These are phyloP conservation scores for Clarias fuscus DNA, from an alignment of 2,797 vertebrate species.

Conservation along the genomic window DNA sequence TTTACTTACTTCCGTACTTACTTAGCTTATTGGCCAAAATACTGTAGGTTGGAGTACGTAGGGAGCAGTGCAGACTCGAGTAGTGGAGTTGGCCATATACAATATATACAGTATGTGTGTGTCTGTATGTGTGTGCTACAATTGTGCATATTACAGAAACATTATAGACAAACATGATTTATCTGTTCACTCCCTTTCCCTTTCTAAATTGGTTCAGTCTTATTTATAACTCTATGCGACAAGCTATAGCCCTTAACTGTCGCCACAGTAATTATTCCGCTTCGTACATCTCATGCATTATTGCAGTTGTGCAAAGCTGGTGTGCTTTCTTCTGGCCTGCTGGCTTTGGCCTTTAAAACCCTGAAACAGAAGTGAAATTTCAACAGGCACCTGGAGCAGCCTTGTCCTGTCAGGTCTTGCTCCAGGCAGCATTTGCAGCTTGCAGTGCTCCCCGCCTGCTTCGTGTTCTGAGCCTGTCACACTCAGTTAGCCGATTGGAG, in stretches of 20 bases:
- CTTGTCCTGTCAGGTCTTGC: conserved; percentile 69
- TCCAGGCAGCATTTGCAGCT: conserved; percentile 63
- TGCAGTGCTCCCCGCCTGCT: conserved; percentile 64
- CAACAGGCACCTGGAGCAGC: conserved; percentile 62
- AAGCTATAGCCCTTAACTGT: conserved; percentile 54
- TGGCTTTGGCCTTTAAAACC: conserved; percentile 63
- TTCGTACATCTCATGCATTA: conserved; percentile 61
- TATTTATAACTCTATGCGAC: conserved; percentile 61
- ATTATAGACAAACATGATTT: not conserved
- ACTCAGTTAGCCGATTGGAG: conserved; percentile 72
- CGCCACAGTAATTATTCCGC: conserved; percentile 61
- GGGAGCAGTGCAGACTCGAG: not conserved
- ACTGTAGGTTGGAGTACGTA: not conserved
- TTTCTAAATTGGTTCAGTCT: conserved; percentile 45
- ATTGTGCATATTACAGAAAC: conserved; percentile 20
- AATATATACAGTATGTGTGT: not conserved
- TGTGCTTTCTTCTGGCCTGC: conserved; percentile 42
- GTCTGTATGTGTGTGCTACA: not conserved
- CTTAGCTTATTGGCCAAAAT: not conserved
- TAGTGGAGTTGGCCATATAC: not conserved
- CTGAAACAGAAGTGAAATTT: conserved; percentile 62
- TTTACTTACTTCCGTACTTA: not conserved
- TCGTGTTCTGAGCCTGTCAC: conserved; percentile 72
- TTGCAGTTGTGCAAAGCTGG: conserved; percentile 46
- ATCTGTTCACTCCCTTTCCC: not conserved